phyloP scores from a whole-genome alignment of 2,797 vertebrate species.

The Melopsittacus undulatus region DNA sequence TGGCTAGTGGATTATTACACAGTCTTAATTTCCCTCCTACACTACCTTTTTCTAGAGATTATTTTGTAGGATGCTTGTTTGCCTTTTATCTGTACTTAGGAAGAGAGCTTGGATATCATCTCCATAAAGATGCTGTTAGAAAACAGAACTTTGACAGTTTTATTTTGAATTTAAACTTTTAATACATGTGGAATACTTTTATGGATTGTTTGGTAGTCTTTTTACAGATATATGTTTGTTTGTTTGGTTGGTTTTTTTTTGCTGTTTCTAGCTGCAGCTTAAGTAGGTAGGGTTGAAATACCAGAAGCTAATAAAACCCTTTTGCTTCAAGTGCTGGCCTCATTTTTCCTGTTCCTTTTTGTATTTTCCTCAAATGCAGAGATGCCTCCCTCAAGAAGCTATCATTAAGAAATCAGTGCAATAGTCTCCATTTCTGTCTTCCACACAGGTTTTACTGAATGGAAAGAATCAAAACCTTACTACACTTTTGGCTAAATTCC shows the following conservation, averaged over 20 bases:
- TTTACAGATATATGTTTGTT: not conserved
- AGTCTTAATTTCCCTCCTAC: slow-evolving; percentile 36
- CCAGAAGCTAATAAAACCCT: slow-evolving; percentile 58
- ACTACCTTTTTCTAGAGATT: slow-evolving; percentile 34
- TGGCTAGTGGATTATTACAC: slow-evolving; percentile 39
- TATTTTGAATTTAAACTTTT: slow-evolving; percentile 59
- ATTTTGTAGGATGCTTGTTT: slow-evolving; percentile 54
- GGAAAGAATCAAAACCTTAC: not conserved
- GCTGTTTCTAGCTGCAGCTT: slow-evolving; percentile 49
- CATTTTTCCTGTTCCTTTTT: not conserved
- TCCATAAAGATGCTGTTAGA: slow-evolving; percentile 68
- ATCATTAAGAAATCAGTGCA: not conserved
- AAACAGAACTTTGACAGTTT: slow-evolving; percentile 37
- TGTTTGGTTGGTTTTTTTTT: not conserved
- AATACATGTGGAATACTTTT: not conserved
- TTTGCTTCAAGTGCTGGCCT: slow-evolving; percentile 24
- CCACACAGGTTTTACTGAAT: not conserved
- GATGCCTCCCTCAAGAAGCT: not conserved
- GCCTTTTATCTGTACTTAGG: slow-evolving; percentile 69
- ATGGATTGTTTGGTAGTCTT: slow-evolving; percentile 37
- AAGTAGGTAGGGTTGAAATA: slow-evolving; percentile 39
- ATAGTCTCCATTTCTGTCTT: not conserved
- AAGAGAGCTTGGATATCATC: slow-evolving; percentile 62
- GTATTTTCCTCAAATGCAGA: not conserved
- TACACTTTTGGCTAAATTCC: not conserved